Evolutionary conservation across 2,888 invertebrate genomes (phyloP).

Genomic region (Acronicta psi): DNA sequence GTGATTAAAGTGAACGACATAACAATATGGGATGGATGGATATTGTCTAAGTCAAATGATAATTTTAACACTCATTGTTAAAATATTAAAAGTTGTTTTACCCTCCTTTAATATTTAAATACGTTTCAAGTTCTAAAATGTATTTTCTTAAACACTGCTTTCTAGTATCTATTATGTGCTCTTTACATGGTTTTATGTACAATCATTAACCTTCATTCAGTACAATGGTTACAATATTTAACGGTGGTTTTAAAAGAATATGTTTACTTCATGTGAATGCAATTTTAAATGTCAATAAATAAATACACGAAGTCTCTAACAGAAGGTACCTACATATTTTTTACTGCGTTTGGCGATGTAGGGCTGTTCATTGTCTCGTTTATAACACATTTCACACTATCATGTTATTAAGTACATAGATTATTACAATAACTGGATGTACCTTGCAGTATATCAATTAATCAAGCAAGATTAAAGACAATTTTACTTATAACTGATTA

Average conservation of each 20-base stretch:
- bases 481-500: not conserved
- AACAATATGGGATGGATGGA: too few relatives aligned
- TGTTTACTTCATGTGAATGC: constrained; percentile 12
- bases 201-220: constrained; percentile 11
- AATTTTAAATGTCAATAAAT: constrained; percentile 10
- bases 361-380: too few relatives aligned
- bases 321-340: not conserved
- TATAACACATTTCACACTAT: too few relatives aligned
- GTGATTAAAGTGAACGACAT: too few relatives aligned
- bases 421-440: constrained; percentile 3
- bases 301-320: too few relatives aligned
- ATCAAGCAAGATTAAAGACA: constrained; percentile 9
- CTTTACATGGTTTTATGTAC: constrained; percentile 14
- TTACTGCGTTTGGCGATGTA: too few relatives aligned
- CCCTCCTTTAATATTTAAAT: too few relatives aligned
- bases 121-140: constrained; percentile 57
- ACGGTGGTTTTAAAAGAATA: constrained; percentile 4
- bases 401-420: too few relatives aligned
- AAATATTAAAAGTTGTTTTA: too few relatives aligned
- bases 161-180: constrained; percentile 8
- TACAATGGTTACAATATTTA: constrained; percentile 2
- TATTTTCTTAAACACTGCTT: constrained; percentile 45
- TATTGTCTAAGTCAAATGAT: too few relatives aligned
- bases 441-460: constrained; percentile 20
- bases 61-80: too few relatives aligned